These are phyloP conservation scores for Drosophila triauraria DNA, from an alignment of 1,140 invertebrate genomes.

Conservation along the genomic window DNA sequence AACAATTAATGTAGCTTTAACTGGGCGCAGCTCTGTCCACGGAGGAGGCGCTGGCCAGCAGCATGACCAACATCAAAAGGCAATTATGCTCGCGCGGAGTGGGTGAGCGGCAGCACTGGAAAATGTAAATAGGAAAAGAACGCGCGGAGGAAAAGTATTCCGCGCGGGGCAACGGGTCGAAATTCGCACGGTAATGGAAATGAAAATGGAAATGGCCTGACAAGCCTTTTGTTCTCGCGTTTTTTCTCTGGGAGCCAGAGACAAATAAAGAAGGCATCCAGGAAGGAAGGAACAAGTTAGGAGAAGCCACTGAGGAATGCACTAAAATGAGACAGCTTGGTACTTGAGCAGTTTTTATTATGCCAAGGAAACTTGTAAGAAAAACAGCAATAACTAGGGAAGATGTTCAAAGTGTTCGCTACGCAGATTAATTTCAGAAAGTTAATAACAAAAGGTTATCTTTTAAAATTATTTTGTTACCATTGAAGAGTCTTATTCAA, in stretches of 20 bases:
- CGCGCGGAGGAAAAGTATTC: constrained; percentile 27
- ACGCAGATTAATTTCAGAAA: neutral
- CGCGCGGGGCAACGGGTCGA: constrained; percentile 7
- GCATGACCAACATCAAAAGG: constrained; percentile 72
- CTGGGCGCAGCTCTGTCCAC: constrained; percentile 31
- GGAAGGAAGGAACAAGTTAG: constrained; percentile 16
- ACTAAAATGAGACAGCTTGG: neutral
- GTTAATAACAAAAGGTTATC: neutral
- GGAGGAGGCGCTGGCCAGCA: constrained; percentile 1
- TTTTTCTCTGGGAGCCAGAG: constrained; percentile 9
- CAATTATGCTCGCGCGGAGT: constrained; percentile 62
- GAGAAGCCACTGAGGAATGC: constrained; percentile 4
- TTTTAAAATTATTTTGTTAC: too few relatives aligned
- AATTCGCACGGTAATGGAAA: constrained; percentile 76
- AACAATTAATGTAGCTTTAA: constrained; percentile 79
- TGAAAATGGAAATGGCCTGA: constrained; percentile 69
- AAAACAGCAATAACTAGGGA: neutral
- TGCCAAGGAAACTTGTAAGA: neutral
- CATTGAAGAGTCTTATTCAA: too few relatives aligned
- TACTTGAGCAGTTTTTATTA: neutral
- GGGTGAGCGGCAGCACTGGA: constrained; percentile 16
- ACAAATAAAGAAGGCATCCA: constrained; percentile 25
- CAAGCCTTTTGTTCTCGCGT: constrained; percentile 60
- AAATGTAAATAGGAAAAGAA: constrained; percentile 61
- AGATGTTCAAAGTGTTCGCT: neutral